Evolutionary conservation across 1,140 invertebrate species (phyloP).

Genomic region (Potamilus streckersoni): DNA sequence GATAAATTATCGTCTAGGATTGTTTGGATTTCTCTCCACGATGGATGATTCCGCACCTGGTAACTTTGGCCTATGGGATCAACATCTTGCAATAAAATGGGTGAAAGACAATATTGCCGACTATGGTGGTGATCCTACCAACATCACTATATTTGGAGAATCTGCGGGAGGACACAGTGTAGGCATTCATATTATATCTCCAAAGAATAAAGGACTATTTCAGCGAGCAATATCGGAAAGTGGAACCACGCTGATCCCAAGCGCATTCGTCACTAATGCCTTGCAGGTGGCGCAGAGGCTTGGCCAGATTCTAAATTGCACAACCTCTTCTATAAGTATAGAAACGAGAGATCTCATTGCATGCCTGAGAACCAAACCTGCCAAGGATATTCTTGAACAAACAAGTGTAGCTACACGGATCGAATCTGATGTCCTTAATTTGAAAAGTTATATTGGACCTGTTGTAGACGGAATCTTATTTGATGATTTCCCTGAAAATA

Average conservation of each 20-base stretch:
- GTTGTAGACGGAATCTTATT: conserved; percentile 39
- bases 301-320: conserved; percentile 13
- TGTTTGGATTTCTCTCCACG: conserved; percentile 82
- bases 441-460: conserved; percentile 25
- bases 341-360: conserved; percentile 3
- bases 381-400: conserved; percentile 2
- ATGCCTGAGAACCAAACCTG: conserved; percentile 10
- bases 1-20: conserved; percentile 81
- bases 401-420: not conserved
- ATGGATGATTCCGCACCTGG: conserved; percentile 42
- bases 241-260: conserved; percentile 12
- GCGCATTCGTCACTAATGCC: conserved; percentile 9
- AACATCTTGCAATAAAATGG: conserved; percentile 81
- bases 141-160: conserved; percentile 94
- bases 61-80: conserved; percentile 75
- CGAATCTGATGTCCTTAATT: not conserved
- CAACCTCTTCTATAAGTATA: not conserved
- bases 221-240: conserved; percentile 30
- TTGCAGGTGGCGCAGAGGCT: not conserved
- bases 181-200: conserved; percentile 76
- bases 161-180: conserved; percentile 94
- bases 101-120: conserved; percentile 87
- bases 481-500: conserved; percentile 4
- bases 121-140: conserved; percentile 94
- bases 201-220: conserved; percentile 23